phyloP scores from a whole-genome alignment of 2,797 vertebrate species.

The Choloepus didactylus region DNA sequence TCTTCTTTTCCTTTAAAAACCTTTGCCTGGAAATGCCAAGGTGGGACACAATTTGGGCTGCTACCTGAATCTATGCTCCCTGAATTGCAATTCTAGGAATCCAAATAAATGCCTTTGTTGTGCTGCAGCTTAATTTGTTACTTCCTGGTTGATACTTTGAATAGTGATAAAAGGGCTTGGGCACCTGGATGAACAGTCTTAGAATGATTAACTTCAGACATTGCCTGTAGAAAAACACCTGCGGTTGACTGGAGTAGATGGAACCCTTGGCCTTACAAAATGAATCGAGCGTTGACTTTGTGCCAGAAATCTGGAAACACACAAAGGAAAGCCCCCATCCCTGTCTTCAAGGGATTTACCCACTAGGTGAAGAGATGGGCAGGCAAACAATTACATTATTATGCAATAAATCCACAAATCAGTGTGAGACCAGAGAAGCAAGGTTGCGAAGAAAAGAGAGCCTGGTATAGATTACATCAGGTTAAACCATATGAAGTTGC shows the following conservation, averaged over 20 bases:
- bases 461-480: not conserved
- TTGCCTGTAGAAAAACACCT: not conserved
- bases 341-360: not conserved
- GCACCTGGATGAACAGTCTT: not conserved
- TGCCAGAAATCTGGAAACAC: slow-evolving; percentile 24
- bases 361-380: not conserved
- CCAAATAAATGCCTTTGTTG: too few species aligned
- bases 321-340: not conserved
- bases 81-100: too few species aligned
- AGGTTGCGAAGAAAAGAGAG: not conserved
- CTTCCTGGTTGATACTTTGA: not conserved
- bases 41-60: too few species aligned
- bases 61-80: too few species aligned
- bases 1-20: too few species aligned
- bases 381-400: slow-evolving; percentile 2
- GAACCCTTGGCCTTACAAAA: not conserved
- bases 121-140: too few species aligned
- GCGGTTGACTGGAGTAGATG: not conserved
- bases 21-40: too few species aligned
- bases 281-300: not conserved
- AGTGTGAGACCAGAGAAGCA: not conserved
- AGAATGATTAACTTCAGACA: not conserved
- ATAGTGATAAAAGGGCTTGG: not conserved
- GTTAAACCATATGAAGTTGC: not conserved
- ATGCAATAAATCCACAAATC: not conserved